Conservation (phyloP, 2,113 vertebrate species). For the Tursiops truncatus region DNA sequence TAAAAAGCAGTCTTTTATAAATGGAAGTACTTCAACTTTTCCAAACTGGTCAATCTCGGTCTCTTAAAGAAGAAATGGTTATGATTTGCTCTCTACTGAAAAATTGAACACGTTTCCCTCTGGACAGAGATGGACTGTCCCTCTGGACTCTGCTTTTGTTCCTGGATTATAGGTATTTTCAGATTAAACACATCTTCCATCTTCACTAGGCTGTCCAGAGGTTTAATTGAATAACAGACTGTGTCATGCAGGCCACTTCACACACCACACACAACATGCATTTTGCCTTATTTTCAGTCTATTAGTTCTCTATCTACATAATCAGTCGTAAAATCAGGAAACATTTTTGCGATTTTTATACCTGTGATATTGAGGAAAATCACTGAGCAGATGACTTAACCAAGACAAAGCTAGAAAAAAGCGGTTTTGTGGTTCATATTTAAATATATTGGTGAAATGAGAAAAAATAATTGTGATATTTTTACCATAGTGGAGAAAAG, state of each 20-base stretch:
- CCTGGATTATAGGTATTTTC: rapidly evolving
- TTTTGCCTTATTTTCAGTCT: background rate
- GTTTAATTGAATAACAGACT: background rate
- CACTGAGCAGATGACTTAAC: background rate
- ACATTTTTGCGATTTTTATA: background rate
- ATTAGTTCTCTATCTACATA: background rate
- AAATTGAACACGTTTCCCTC: background rate
- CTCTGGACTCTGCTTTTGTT: background rate
- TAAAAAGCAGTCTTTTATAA: background rate
- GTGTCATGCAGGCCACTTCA: rapidly evolving
- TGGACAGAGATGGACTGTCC: background rate
- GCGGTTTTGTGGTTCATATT: background rate
- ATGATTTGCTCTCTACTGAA: background rate
- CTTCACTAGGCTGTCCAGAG: background rate
- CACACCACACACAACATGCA: rapidly evolving
- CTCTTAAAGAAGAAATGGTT: background rate
- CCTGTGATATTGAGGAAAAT: background rate
- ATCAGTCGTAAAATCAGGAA: background rate
- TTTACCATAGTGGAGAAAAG: background rate
- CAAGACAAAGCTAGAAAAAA: background rate
- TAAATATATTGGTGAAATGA: background rate
- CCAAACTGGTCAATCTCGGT: background rate
- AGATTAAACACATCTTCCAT: too few relatives aligned
- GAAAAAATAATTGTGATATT: background rate
- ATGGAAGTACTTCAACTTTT: background rate